A percentile compares a stretch with the other conserved stretches of the same genome.
Conservation (phyloP, 2,113 vertebrate genomes). For the Engystomops pustulosus region DNA sequence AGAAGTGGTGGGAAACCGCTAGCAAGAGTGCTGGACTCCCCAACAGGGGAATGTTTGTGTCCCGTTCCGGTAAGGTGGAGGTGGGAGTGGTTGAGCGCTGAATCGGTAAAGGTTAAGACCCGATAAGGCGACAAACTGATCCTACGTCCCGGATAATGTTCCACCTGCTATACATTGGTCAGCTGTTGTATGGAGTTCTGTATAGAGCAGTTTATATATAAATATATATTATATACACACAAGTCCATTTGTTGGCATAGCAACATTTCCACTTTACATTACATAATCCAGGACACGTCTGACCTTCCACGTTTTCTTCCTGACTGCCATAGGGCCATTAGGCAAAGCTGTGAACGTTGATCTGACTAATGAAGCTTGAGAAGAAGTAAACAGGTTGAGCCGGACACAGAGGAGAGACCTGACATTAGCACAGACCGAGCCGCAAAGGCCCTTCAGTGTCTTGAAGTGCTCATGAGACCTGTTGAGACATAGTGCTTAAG, state of each 20-base stretch:
- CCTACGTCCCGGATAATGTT: too few relatives aligned
- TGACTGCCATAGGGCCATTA: not conserved
- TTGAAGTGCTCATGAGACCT: slow-evolving; percentile 7
- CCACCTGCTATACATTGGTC: too few relatives aligned
- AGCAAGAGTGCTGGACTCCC: too few relatives aligned
- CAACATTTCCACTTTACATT: not conserved
- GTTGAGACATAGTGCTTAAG: slow-evolving; percentile 22
- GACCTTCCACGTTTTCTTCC: not conserved
- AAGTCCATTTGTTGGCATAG: not conserved
- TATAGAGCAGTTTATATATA: too few relatives aligned
- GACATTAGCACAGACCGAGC: not conserved
- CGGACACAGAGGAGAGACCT: not conserved
- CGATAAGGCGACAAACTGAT: too few relatives aligned
- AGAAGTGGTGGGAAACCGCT: too few relatives aligned
- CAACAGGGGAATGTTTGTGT: too few relatives aligned
- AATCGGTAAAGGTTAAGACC: too few relatives aligned
- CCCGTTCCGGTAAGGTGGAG: too few relatives aligned
- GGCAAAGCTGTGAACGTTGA: slow-evolving; percentile 6
- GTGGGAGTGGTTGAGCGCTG: too few relatives aligned
- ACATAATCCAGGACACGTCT: not conserved
- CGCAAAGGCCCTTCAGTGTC: not conserved
- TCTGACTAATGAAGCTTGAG: slow-evolving; percentile 14
- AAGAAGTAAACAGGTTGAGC: not conserved
- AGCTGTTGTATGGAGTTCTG: too few relatives aligned
- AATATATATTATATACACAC: too few relatives aligned